phyloP scores from a whole-genome alignment of 1,140 invertebrate species.

The Bacillus rossius region DNA sequence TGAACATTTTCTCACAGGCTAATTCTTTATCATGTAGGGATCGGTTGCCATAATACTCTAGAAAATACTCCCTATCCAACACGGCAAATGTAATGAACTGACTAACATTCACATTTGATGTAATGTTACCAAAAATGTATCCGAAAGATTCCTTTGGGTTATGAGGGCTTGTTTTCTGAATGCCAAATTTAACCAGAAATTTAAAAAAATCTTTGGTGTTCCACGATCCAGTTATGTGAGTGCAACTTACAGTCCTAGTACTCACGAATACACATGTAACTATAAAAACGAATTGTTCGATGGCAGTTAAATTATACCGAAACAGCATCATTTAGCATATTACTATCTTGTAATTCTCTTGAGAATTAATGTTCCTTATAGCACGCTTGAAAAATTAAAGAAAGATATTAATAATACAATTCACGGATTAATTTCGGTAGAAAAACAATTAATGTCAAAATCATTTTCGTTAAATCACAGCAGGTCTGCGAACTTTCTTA shows the following conservation, averaged over 20 bases:
- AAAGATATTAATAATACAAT: no score
- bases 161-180: conserved; percentile 90
- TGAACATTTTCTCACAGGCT: conserved; percentile 82
- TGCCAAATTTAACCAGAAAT: conserved; percentile 92
- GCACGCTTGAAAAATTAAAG: no score
- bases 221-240: conserved; percentile 58
- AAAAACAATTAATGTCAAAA: no score
- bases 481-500: no score
- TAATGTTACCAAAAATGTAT: conserved; percentile 93
- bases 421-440: no score
- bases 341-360: no score
- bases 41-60: conserved; percentile 82
- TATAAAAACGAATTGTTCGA: background rate
- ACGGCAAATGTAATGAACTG: conserved; percentile 78
- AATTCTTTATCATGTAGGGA: conserved; percentile 51
- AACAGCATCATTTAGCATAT: no score
- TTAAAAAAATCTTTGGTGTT: conserved; percentile 75
- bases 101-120: conserved; percentile 56
- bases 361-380: no score
- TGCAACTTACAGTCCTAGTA: conserved; percentile 21
- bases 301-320: background rate
- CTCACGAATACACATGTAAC: background rate
- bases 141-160: conserved; percentile 77
- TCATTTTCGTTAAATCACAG: no score
- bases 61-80: conserved; percentile 78